A percentile compares a stretch with the other conserved stretches of the same genome.
These are phyloP conservation scores for Petrolisthes cinctipes DNA, from an alignment of 2,888 invertebrate genomes.

Conservation along the genomic window DNA sequence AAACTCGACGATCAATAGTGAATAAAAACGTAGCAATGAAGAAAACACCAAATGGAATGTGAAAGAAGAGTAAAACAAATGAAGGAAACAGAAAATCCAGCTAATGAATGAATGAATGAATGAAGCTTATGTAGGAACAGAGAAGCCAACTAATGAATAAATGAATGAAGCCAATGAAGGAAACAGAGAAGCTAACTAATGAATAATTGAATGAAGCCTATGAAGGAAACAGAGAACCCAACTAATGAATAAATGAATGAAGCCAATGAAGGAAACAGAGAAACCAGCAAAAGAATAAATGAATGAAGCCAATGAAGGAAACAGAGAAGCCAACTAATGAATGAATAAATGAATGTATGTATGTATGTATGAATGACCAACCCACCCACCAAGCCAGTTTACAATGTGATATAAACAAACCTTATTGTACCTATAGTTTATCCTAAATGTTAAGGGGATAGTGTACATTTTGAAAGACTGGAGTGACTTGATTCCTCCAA, in stretches of 20 bases:
- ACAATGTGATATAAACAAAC: too few species aligned
- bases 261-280: background rate
- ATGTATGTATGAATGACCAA: too few species aligned
- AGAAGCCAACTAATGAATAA: background rate
- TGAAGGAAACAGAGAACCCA: background rate
- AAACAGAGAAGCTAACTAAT: background rate
- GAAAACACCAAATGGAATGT: background rate
- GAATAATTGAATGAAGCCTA: background rate
- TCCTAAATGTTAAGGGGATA: too few species aligned
- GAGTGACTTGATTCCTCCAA: too few species aligned
- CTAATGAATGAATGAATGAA: background rate
- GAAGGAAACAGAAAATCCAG: background rate
- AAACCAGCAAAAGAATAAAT: background rate
- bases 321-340: too few species aligned
- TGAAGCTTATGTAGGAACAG: background rate
- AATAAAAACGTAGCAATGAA: background rate
- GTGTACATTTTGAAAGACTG: too few species aligned
- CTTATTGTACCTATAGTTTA: too few species aligned
- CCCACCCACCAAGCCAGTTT: too few species aligned
- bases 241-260: background rate
- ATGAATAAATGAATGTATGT: too few species aligned
- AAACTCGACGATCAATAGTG: background rate
- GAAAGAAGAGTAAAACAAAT: background rate
- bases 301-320: background rate
- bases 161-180: background rate